Base-by-base conservation (phyloP, 2,113 vertebrate genomes). In the Neodontobutis hainanensis region DNA sequence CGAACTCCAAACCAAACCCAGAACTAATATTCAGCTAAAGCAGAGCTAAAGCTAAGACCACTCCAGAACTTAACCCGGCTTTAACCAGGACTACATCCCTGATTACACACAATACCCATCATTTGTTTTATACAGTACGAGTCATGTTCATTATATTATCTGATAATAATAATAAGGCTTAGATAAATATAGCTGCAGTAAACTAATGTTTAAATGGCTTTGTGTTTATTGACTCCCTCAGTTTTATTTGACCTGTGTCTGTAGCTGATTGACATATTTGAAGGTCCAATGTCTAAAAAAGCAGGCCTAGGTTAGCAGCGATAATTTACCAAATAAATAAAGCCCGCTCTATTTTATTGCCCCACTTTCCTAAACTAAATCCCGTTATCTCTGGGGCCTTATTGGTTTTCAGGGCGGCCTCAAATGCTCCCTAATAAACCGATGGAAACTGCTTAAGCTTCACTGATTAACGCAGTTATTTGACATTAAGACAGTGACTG, bases 401-500 rank as follows among this genome's bases (percentile, higher is more conserved):
- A 10, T 40, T 0, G 15, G 60, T 40, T 19, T 35, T 7, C 3
- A 10, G 16, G 53, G 4, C 51, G 11, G 5, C 56, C 52, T 16
- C 11, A n/a, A 51, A 3, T 15, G 49, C 19, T 46, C 44, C 40
- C 19, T 49, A 38, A 38, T 7, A 44, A 47, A 52, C 5, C 4
- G 27, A 38, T 11, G 53, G n/a, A 42, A 55, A 55, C 14, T 7
- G 2, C 34, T 49, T 61, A 14, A 67, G 56, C n/a, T 45, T 34
- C 47, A 8, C 36, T 83, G 56, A 74, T 71, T 15, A 66, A 42
- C 43, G 59, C 5, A 64, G 7, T 68, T 46, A 73, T 59, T 73
- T 47, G 11, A 71, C 1, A 7, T 63, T 61, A 60, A 44, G 59
- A 55, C 50, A 68, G 58, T 63, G 49, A 61, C 44, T 65, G 50